phyloP scores from a whole-genome alignment of 2,888 invertebrate species.

The Ectemnius continuus region DNA sequence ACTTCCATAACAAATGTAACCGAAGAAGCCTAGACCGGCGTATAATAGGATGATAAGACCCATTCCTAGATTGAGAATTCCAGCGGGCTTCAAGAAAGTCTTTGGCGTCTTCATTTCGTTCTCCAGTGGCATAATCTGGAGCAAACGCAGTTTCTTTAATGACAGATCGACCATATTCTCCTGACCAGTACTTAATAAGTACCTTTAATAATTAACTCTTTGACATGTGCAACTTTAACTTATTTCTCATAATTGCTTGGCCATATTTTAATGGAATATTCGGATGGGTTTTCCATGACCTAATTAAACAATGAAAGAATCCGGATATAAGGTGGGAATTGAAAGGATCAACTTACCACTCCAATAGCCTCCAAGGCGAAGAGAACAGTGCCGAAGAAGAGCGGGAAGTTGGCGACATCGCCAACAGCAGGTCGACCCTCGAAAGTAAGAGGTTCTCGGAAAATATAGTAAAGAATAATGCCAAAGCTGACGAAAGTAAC shows the following conservation, averaged over 20 bases:
- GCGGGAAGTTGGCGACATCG: slow-evolving; percentile 85
- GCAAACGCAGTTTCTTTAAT: not conserved
- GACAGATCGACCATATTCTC: too few species aligned
- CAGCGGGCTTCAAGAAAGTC: slow-evolving; percentile 88
- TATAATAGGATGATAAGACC: slow-evolving; percentile 89
- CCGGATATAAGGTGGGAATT: not conserved
- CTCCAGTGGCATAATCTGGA: slow-evolving; percentile 92
- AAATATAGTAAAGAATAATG: slow-evolving; percentile 91
- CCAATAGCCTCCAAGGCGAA: slow-evolving; percentile 98
- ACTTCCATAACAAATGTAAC: slow-evolving; percentile 91
- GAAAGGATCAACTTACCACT: slow-evolving; percentile 81
- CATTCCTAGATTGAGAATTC: slow-evolving; percentile 93
- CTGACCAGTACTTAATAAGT: too few species aligned
- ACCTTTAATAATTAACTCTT: too few species aligned
- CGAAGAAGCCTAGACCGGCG: slow-evolving; percentile 92
- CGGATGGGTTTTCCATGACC: too few species aligned
- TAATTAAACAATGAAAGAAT: not conserved
- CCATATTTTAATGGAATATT: too few species aligned
- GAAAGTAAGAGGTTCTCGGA: slow-evolving; percentile 84
- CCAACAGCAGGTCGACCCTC: slow-evolving; percentile 84
- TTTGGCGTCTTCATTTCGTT: slow-evolving; percentile 95
- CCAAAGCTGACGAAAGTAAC: slow-evolving; percentile 91
- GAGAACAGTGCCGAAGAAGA: slow-evolving; percentile 97
- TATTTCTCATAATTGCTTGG: too few species aligned
- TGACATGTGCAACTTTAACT: too few species aligned